Conservation (phyloP, 2,888 invertebrate species). For the Drosophila macrospina region DNA sequence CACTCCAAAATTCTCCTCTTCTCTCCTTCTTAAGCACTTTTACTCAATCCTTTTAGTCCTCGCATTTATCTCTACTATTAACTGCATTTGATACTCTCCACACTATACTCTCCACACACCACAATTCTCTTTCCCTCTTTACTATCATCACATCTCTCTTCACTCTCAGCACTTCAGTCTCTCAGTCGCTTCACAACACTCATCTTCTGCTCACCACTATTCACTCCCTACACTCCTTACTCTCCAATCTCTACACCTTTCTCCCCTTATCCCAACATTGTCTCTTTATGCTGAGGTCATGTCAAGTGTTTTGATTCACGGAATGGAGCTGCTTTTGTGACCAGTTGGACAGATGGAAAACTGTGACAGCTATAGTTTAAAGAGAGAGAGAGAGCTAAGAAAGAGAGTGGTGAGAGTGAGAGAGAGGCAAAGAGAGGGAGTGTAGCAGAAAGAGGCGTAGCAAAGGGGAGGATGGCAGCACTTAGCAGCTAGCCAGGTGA, state of each 20-base stretch:
- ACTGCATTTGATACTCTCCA: too few species aligned
- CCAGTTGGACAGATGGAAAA: not conserved
- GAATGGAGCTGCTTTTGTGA: slow-evolving; percentile 15
- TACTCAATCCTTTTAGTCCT: not conserved
- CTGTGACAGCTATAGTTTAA: not conserved
- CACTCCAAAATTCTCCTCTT: too few species aligned
- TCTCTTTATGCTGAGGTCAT: slow-evolving; percentile 7
- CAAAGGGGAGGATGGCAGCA: slow-evolving; percentile 1
- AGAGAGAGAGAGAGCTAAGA: not conserved
- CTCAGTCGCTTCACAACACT: not conserved
- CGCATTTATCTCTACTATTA: not conserved
- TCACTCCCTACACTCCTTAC: not conserved
- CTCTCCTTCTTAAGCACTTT: too few species aligned
- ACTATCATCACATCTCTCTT: not conserved
- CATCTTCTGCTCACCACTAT: not conserved
- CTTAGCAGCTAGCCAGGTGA: slow-evolving; percentile 49
- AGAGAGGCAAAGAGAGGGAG: not conserved
- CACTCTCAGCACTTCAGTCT: not conserved
- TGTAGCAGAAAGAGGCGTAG: not conserved
- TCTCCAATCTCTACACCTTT: slow-evolving; percentile 14
- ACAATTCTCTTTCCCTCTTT: not conserved
- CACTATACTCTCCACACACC: too few species aligned
- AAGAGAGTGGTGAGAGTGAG: not conserved
- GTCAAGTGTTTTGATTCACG: slow-evolving; percentile 19
- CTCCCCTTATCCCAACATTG: not conserved